Conservation (phyloP, 2,797 vertebrate species). For the Aselliscus stoliczkanus region DNA sequence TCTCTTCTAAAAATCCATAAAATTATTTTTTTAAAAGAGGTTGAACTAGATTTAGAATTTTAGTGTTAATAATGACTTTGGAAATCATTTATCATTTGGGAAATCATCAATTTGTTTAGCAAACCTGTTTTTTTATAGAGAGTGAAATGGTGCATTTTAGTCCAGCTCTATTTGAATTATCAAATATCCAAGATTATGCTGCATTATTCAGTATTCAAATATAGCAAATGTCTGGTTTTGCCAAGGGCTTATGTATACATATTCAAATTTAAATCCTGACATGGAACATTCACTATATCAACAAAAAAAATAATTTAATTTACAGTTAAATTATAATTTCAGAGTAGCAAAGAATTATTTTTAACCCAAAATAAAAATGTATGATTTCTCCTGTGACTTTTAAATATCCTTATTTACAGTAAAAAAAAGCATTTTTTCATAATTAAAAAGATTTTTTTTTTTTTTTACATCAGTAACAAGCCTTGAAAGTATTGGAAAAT, state of each 20-base stretch:
- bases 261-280: not conserved
- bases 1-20: not conserved
- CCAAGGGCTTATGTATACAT: not conserved
- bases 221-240: not conserved
- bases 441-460: not conserved
- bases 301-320: not conserved
- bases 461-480: not conserved
- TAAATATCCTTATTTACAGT: not conserved
- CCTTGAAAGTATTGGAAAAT: not conserved
- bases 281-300: not conserved
- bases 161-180: not conserved
- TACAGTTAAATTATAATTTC: not conserved
- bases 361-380: not conserved
- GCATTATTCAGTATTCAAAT: not conserved
- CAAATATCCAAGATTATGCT: not conserved
- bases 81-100: not conserved
- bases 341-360: not conserved
- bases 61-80: not conserved
- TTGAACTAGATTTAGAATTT: not conserved
- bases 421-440: not conserved
- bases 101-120: conserved; percentile 18
- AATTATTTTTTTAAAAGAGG: not conserved
- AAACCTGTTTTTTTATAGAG: not conserved
- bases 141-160: not conserved
- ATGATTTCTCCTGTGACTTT: not conserved